Percentiles rank a stretch among this genome's conserved stretches.
These are phyloP conservation scores for Syrrhaptes paradoxus DNA, from an alignment of 2,113 vertebrate genomes.

Conservation along the genomic window DNA sequence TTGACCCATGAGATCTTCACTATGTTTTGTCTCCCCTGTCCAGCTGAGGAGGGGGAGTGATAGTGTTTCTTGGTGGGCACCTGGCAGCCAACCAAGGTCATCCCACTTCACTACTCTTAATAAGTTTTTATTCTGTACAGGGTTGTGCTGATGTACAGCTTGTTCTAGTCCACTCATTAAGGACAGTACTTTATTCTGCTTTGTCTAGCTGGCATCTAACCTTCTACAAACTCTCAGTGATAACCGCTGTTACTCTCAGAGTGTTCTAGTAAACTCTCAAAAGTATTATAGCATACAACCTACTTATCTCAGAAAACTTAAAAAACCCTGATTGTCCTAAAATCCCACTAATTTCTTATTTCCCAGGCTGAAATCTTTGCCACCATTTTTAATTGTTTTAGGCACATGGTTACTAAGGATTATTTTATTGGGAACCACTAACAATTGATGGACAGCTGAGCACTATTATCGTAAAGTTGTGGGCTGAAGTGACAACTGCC, in stretches of 20 bases:
- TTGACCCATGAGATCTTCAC: neutral
- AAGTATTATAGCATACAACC: neutral
- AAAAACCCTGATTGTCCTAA: neutral
- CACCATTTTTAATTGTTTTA: neutral
- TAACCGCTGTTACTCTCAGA: neutral
- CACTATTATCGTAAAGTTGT: neutral
- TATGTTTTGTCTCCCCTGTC: neutral
- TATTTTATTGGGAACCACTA: neutral
- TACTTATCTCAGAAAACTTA: neutral
- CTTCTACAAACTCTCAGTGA: neutral
- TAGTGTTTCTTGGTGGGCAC: neutral
- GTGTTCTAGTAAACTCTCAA: neutral
- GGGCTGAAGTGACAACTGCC: neutral
- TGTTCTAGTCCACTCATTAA: neutral
- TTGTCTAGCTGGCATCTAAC: neutral
- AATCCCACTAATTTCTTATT: neutral
- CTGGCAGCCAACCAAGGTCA: neutral
- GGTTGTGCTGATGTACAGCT: neutral
- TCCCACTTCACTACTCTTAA: accelerated
- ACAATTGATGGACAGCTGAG: neutral
- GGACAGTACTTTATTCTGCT: neutral
- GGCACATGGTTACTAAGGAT: neutral
- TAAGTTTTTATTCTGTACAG: neutral
- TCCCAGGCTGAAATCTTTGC: neutral
- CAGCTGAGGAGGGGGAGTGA: neutral